Percentiles rank a stretch among this genome's conserved stretches.
Evolutionary conservation across 2,113 vertebrate genomes (phyloP).

Genomic region (Mystacornis crossleyi): DNA sequence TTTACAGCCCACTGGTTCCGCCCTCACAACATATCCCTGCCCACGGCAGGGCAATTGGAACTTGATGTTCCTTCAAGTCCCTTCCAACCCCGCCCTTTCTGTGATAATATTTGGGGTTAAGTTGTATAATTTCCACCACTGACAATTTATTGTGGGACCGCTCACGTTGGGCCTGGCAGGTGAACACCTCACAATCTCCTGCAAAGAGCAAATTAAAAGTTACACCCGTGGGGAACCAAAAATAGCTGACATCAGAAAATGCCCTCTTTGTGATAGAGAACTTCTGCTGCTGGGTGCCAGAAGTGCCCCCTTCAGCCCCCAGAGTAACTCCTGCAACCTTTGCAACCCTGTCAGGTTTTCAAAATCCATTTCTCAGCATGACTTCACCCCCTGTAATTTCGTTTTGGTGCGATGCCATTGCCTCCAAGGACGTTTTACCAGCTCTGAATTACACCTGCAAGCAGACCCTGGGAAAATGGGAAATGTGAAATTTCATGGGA

Average conservation of each 20-base stretch:
- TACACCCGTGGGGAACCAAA: neutral
- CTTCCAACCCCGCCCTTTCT: neutral
- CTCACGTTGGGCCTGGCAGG: neutral
- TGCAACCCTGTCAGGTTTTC: rapidly evolving
- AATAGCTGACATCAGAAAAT: neutral
- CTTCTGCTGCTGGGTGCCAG: neutral
- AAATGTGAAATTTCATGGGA: neutral
- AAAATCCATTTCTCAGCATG: neutral
- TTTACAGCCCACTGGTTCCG: neutral
- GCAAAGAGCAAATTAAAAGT: neutral
- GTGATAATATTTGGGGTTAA: neutral
- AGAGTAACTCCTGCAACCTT: neutral
- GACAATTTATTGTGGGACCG: neutral
- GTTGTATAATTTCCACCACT: neutral
- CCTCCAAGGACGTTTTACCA: neutral
- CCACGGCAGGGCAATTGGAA: neutral
- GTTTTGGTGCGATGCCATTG: neutral
- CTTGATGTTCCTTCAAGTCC: neutral
- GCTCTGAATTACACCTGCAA: neutral
- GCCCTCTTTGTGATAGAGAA: neutral
- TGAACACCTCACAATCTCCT: neutral
- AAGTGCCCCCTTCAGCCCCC: neutral
- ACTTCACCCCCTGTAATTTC: neutral
- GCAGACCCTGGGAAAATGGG: neutral
- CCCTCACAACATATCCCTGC: neutral